Evolutionary conservation across 30 jellyfish, hydroid and myxozoan species (phyloP), one percentile per base, ranked within the genome.

Genomic region (Aurelia aurita complex sp. Pacific): DNA sequence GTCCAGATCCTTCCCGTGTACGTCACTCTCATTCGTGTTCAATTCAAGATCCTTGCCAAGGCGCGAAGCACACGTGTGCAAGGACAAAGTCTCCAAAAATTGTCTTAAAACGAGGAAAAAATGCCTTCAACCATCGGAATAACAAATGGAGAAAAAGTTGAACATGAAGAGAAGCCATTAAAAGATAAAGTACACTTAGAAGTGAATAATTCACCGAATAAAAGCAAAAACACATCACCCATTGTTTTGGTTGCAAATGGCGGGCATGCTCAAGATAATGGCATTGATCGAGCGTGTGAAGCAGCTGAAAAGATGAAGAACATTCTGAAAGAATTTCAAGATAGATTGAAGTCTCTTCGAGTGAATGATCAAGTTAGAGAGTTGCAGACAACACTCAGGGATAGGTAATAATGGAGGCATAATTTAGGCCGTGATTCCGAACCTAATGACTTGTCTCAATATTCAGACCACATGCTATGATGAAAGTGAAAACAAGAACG

Each of bases 331-430:
- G 89, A 81, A 38, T 88, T 71, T 73, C 59, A 73, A 75, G 89
- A 52, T 29, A 83, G 85, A 29, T 23, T 87, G 70, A 87, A 87
- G 67, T 40, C 82, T 40, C 80, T 92, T 82, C 67, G 89, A 71
- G 81, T 70, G 9, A 94, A 94, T 74, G 94, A 75, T 32, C 99
- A 94, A 73, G 89, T 94, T 35, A 94, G 70, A 77, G 97, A 94
- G 69, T 68, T 94, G 67, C 99, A 94, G 61, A 94, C 99, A n/a
- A 86, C 95, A 12, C 84, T 94, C 23, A 19, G 97, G 14, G 97
- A 94, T 82, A 81, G 93, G 99, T 94, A 89, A 70, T 92, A 5
- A 43, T 43, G 32, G 57, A 73, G 38, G 10, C 18, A 46, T 46
- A 46, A 6, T 8, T 46, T 46, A 9, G 57, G 15, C 15, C 0